These are phyloP conservation scores for Sphyrna mokarran DNA, from an alignment of 2,113 vertebrate species.

Conservation along the genomic window DNA sequence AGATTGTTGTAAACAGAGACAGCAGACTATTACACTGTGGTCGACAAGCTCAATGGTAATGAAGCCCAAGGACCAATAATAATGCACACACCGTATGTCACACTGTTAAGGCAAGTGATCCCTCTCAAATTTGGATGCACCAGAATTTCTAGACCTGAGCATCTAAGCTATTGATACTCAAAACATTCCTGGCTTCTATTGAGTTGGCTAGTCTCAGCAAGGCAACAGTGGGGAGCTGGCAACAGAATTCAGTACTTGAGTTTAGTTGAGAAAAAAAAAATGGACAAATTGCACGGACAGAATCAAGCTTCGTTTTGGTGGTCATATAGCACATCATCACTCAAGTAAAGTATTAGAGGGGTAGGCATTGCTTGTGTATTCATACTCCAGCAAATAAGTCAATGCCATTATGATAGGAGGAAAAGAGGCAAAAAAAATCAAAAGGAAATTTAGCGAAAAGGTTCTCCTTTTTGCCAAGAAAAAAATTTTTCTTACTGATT, in stretches of 20 bases:
- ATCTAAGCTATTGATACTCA: not conserved
- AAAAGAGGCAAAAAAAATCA: not conserved
- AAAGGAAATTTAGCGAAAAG: not conserved
- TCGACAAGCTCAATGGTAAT: not conserved
- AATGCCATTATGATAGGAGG: not conserved
- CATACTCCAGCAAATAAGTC: not conserved
- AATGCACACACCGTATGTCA: not conserved
- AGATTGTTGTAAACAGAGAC: too few species aligned
- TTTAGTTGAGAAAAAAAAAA: not conserved
- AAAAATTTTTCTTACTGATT: not conserved
- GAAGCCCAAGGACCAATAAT: not conserved
- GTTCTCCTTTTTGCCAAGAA: too few species aligned
- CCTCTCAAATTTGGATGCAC: not conserved
- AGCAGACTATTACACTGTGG: not conserved
- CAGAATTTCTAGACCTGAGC: not conserved
- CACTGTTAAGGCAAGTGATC: not conserved
- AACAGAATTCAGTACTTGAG: not conserved
- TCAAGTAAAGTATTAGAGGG: not conserved
- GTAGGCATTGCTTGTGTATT: not conserved
- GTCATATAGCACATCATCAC: not conserved
- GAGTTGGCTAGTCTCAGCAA: not conserved
- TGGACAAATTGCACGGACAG: not conserved
- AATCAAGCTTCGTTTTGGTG: not conserved
- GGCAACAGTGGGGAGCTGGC: not conserved
- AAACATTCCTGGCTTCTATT: not conserved